Conservation (phyloP, 2,888 invertebrate species). For the Orthonychiurus folsomi region DNA sequence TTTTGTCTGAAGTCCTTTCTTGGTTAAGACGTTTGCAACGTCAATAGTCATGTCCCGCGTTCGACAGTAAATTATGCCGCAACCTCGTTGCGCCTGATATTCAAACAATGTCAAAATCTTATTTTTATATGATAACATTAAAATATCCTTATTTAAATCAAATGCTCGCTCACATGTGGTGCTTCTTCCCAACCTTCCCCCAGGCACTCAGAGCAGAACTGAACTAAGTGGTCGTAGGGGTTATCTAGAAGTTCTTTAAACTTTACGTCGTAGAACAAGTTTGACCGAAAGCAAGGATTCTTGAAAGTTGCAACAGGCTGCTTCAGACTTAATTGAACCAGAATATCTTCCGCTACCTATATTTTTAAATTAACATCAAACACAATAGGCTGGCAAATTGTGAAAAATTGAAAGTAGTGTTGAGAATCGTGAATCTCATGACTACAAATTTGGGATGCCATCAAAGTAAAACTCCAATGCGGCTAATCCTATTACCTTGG, state of each 20-base stretch:
- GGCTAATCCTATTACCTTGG: conserved; percentile 46
- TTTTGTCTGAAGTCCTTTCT: conserved; percentile 62
- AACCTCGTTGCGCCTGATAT: conserved; percentile 47
- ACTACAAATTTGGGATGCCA: neutral
- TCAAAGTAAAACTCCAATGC: neutral
- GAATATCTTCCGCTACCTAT: conserved; percentile 73
- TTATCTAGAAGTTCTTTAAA: conserved; percentile 76
- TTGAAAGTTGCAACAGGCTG: conserved; percentile 65
- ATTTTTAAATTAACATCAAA: conserved; percentile 27
- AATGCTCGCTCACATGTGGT: conserved; percentile 39
- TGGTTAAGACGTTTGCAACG: conserved; percentile 64
- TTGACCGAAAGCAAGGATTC: conserved; percentile 79
- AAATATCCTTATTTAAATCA: too few species aligned
- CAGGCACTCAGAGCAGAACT: conserved; percentile 61
- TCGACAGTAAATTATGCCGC: conserved; percentile 90
- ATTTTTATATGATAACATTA: neutral
- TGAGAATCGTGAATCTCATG: neutral
- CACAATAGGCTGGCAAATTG: neutral
- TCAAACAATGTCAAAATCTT: conserved; percentile 9
- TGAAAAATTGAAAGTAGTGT: neutral
- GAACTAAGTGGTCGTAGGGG: conserved; percentile 67
- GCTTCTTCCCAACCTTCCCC: conserved; percentile 47
- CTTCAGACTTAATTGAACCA: conserved; percentile 59
- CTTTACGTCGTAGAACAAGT: conserved; percentile 88
- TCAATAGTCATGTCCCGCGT: conserved; percentile 84